Evolutionary conservation across 2,113 vertebrate species (phyloP), one percentile per base, ranked within the genome.

Genomic region (Colius striatus): DNA sequence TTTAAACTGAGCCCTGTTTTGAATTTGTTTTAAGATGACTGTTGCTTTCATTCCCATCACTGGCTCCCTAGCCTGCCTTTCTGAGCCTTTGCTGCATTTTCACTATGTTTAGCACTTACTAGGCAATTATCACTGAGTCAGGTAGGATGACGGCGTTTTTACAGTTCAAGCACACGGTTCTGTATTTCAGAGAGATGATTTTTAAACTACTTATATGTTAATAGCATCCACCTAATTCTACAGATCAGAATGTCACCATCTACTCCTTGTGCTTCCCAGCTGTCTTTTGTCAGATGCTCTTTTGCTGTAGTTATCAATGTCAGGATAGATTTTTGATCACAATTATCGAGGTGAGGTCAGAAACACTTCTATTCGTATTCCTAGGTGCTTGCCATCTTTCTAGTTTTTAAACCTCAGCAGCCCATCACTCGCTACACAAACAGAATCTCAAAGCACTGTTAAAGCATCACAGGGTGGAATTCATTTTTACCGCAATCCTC

Each of bases 1-100:
- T 97, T 97, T 95, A 97, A 97, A 97, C 94, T 93, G 84, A 41
- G 41, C 84, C 96, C 96, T 98, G 97, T 97, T 98, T 97, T 97
- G 97, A 97, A 97, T 98, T 97, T 96, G 95, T 93, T 95, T 95
- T 94, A 95, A 96, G 92, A 96, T 74, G 92, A 94, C 96, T 86
- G 84, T 45, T 91, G 90, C 91, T 95, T 96, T 94, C 85, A 83
- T 90, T 96, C 74, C 90, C 87, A 88, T 94, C 66, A 55, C 83
- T 74, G 36, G 45, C 75, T 95, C 84, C 84, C 92, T 30, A 95
- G 51, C 74, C 67, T 90, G 87, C 90, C 63, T 89, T 93, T 85
- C 84, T 62, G 76, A 91, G 79, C 30, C 43, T 87, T 72, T 86
- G 78, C 95, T 95, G 91, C 92, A 92, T 96, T 94, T 96, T 96